Evolutionary conservation across 2,888 invertebrate genomes (phyloP), one percentile per base, ranked within the genome.

Genomic region (Zelleria hepariella): DNA sequence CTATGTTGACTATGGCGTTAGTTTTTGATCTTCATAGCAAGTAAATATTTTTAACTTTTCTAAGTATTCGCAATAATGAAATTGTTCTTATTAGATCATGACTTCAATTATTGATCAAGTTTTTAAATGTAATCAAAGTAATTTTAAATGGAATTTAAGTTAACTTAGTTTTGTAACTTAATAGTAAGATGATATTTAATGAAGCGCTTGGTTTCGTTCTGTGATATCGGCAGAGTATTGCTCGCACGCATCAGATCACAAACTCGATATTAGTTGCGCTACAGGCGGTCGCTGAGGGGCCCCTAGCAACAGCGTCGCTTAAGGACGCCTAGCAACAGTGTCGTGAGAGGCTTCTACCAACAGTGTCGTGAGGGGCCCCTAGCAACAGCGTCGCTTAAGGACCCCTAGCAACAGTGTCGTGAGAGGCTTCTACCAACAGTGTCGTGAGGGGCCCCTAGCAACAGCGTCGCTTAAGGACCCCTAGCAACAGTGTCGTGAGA

Each of bases 31-130:
- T 42, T 42, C 32, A 42, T 42, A 42, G 32, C 32, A 4, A 42
- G 6, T 62, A 60, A 59, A 58, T 57, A 60, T 64, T 61, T 61
- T 67, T 65, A 64, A 68, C 61, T 67, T 67, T 64, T 63, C 64
- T 67, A 65, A 65, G 63, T 68, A 62, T 60, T 68, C 64, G 66
- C 61, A 61, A 58, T 42, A 42, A 42, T 42, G 32, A 42, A 42
- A 42, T 42, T 42, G 2, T 42, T 15, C 15, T 42, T 42, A 15
- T 15, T 42, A 42, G 2, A n/a, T n/a, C n/a, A n/a, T n/a, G n/a
- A n/a, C n/a, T n/a, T n/a, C n/a, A n/a, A n/a, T n/a, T n/a, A 42
- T 42, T 42, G 32, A 42, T 42, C 32, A 42, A 15, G 32, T 42
- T 42, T n/a, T 42, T 42, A 42, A 15, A 15, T 15, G 32, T 42